Evolutionary conservation across 2,797 vertebrate species (phyloP).

Genomic region (Bufotes viridis): DNA sequence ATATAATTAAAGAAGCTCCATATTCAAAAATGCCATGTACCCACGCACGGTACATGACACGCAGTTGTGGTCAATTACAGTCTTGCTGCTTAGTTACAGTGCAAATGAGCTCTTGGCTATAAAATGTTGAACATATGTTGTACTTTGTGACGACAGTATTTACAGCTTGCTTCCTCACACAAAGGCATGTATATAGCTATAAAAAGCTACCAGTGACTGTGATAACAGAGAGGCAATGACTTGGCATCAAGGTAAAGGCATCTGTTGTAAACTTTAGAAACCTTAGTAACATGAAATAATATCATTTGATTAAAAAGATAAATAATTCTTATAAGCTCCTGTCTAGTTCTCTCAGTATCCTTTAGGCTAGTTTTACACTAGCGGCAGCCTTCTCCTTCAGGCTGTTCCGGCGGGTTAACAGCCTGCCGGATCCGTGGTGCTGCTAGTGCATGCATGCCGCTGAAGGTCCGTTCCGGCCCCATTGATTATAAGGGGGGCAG

Average conservation of each 20-base stretch:
- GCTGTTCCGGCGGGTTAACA: no score
- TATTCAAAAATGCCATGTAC: slow-evolving; percentile 23
- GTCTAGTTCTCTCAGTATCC: neutral
- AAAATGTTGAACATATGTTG: slow-evolving; percentile 59
- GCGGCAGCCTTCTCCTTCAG: no score
- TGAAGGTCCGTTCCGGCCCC: no score
- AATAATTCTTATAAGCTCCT: neutral
- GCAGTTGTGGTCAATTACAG: slow-evolving; percentile 32
- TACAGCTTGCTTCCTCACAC: slow-evolving; percentile 48
- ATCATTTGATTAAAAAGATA: slow-evolving; percentile 4
- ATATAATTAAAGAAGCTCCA: neutral
- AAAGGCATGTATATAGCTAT: slow-evolving; percentile 45
- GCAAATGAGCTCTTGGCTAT: slow-evolving; percentile 53
- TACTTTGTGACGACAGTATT: slow-evolving; percentile 56
- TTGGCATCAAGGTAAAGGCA: slow-evolving; percentile 25
- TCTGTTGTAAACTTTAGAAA: slow-evolving; percentile 4
- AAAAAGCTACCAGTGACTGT: slow-evolving; percentile 38
- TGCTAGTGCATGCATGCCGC: no score
- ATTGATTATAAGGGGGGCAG: no score
- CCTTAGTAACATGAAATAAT: slow-evolving; percentile 10
- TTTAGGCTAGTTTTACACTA: no score
- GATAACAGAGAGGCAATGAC: slow-evolving; percentile 6
- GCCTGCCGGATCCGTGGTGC: no score
- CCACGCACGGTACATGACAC: neutral
- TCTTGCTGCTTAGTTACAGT: slow-evolving; percentile 51